Conservation (phyloP, 2,113 vertebrate genomes). For the Tragelaphus scriptus region DNA sequence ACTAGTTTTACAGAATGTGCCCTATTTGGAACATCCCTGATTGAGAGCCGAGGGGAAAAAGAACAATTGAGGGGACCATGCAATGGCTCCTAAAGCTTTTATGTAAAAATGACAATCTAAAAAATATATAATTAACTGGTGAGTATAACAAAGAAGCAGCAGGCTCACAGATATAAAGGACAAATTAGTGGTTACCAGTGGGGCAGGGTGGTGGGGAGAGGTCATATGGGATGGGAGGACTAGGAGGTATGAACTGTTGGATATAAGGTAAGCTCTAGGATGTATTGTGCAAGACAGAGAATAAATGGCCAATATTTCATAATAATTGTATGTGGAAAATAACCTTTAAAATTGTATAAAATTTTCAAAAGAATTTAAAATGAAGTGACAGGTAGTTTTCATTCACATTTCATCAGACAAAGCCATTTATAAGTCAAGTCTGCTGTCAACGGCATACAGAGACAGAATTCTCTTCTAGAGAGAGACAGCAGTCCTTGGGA, state of each 20-base stretch:
- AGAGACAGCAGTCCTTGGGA: background rate
- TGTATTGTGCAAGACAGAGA: background rate
- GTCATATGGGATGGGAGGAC: background rate
- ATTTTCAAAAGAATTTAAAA: background rate
- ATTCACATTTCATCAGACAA: background rate
- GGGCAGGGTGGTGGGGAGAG: background rate
- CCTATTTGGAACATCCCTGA: background rate
- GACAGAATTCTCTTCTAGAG: background rate
- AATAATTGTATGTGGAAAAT: background rate
- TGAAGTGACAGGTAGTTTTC: background rate
- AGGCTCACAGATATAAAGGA: background rate
- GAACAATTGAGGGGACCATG: background rate
- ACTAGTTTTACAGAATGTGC: background rate
- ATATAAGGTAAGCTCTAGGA: background rate
- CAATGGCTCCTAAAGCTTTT: background rate
- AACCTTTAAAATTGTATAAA: background rate
- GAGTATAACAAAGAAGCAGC: background rate
- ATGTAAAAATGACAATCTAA: background rate
- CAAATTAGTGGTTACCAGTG: background rate
- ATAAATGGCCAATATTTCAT: background rate
- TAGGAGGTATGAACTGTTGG: background rate
- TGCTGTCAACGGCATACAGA: background rate
- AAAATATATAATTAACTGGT: background rate
- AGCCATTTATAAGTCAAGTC: background rate
- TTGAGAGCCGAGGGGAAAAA: background rate